A percentile compares a stretch with the other conserved stretches of the same genome.
Conservation (phyloP, 2,113 vertebrate species). For the Eclectus roratus region DNA sequence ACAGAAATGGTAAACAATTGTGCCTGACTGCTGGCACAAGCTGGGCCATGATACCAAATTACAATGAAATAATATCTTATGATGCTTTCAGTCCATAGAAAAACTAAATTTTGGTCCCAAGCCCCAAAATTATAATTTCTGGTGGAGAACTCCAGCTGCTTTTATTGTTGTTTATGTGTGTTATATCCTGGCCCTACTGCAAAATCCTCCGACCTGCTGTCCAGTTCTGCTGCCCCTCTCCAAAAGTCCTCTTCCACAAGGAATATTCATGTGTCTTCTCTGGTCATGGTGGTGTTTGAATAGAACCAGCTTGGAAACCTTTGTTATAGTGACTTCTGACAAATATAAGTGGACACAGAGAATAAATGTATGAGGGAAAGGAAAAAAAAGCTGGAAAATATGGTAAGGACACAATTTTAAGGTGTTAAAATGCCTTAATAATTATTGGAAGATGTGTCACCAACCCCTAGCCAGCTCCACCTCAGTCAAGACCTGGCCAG, state of each 20-base stretch:
- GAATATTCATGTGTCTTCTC: background rate
- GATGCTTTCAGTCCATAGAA: background rate
- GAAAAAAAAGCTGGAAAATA: background rate
- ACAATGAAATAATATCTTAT: background rate
- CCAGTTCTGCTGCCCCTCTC: background rate
- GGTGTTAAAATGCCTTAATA: background rate
- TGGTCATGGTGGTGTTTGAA: background rate
- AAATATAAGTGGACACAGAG: background rate
- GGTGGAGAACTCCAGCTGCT: background rate
- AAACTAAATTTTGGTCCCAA: background rate
- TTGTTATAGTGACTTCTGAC: background rate
- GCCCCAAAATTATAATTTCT: background rate
- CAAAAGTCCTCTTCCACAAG: background rate
- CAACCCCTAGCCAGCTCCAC: background rate
- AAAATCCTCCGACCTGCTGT: background rate
- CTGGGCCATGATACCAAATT: background rate
- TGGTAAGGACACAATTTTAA: background rate
- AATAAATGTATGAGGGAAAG: fast-evolving
- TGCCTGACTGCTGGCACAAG: background rate
- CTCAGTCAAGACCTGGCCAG: background rate
- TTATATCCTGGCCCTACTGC: background rate
- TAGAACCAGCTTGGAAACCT: background rate
- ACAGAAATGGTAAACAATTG: background rate
- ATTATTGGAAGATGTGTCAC: background rate
- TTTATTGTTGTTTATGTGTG: background rate